Base-by-base conservation (phyloP, 23 tunicate species). In the Botrylloides violaceus region DNA sequence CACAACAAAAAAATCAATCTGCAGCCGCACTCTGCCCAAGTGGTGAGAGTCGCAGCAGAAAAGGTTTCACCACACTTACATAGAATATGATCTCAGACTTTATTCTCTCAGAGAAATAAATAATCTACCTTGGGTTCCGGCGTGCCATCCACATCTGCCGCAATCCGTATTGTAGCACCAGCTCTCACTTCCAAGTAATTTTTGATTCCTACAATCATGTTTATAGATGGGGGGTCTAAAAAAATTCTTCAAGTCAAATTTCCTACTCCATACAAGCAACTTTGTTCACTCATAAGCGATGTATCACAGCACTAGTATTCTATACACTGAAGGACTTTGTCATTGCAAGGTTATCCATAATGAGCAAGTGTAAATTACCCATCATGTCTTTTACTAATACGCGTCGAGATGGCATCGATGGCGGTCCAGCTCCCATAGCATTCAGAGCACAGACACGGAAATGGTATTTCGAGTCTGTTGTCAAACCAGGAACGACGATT, bases 321-420 rank as follows among this genome's bases (percentile, higher is more conserved):
- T n/a, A n/a, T n/a, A n/a, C n/a, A n/a, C n/a, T n/a, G n/a, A n/a
- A n/a, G n/a, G n/a, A n/a, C n/a, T n/a, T n/a, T n/a, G n/a, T n/a
- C 0, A 49, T 20, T 0, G 58, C 58, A 49, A 49, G n/a, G 20
- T 49, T 19, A 49, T 49, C 0, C n/a, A 49, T 49, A 49, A 49
- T 49, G n/a, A n/a, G n/a, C n/a, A 43, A 43, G 15, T 43, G 15
- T 7, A 43, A 7, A 23, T 68, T 43, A 68, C 74, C 80, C 23
- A 76, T 76, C 22, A 76, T 68, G 29, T 68, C 74, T 43, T 36
- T 68, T 26, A 43, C 74, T 72, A 72, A 65, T 12, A 66, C 58
- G 55, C 39, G 26, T 4, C 84, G 36, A 15, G 84, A 80, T 5
- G 83, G 66, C 39, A 23, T 38, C 6, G 84, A 80, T 22, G 81